Base-by-base conservation (phyloP, 2,113 vertebrate species). In the Equus quagga region DNA sequence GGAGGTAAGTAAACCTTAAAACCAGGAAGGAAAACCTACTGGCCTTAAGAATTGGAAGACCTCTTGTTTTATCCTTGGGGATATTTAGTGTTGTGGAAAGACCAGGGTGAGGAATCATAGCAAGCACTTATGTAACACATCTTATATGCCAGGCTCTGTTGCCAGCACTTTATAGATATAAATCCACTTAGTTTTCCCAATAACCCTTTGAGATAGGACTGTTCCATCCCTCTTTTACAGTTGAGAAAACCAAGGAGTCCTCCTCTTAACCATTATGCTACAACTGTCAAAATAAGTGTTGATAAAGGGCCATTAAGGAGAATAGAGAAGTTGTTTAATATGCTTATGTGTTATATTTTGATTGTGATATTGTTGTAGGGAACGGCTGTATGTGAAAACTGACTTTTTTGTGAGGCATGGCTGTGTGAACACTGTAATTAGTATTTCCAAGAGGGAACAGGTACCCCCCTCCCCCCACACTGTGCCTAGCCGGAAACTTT, bases 361-460 rank as follows among this genome's bases (percentile, higher is more conserved):
- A 87, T 78, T 91, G 89, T 54, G 64, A 67, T 81, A 24, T 62
- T 67, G 49, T 95, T 88, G 36, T 56, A 26, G 46, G 58, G 82
- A 89, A 58, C 73, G 56, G 73, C 56, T 89, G 7, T 72, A 62
- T 75, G 84, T 82, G 73, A 82, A 96, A 80, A 90, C 36, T 33
- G 64, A 92, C 60, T 70, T 49, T 62, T 64, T 58, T 56, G 62
- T 73, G 62, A 89, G 64, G 44, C 26, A 31, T 65, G 75, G 78
- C 13, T 31, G 82, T 97, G 33, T n/a, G 83, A 96, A 46, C 72
- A 51, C 94, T 83, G 80, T 65, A 73, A 97, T 96, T 94, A 89
- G 67, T 80, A 86, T 93, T 96, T 94, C 58, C 46, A 83, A 73
- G 91, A 89, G 44, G 65, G 76, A 97, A 10, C 6, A 76, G 46